Evolutionary conservation across 2,797 vertebrate species (phyloP).

Genomic region (Tenualosa ilisha): DNA sequence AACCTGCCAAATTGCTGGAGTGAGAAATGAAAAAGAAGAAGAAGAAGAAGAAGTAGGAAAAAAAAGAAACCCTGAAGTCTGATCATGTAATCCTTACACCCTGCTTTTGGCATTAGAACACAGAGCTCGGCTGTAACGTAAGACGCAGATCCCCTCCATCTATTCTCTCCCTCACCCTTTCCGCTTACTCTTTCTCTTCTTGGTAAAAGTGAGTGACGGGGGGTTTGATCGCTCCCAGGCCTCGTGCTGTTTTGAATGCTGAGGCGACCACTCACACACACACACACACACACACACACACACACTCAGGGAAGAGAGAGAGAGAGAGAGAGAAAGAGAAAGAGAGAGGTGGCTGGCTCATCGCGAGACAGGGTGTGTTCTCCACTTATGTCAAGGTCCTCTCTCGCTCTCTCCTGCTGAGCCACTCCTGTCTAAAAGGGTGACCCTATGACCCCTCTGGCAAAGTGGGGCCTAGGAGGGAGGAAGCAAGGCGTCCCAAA

Average conservation of each 20-base stretch:
- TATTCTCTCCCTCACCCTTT: constrained; percentile 45
- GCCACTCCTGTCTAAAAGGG: neutral
- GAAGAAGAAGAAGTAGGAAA: neutral
- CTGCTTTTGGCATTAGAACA: constrained; percentile 27
- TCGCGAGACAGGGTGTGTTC: constrained; percentile 21
- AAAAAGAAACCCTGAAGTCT: neutral
- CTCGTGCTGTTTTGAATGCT: constrained; percentile 26
- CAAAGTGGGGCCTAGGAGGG: neutral
- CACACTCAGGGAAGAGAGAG: constrained; percentile 3
- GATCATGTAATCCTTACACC: constrained; percentile 35
- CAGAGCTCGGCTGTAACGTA: constrained; percentile 28
- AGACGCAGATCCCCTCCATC: constrained; percentile 12
- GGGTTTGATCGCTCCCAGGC: constrained; percentile 50
- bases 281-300: constrained; percentile 18
- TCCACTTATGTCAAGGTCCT: constrained; percentile 37
- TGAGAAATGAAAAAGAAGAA: neutral
- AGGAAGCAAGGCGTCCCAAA: neutral
- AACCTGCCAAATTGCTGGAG: constrained; percentile 21
- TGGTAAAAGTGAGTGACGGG: constrained; percentile 45
- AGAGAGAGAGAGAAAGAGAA: constrained; percentile 6
- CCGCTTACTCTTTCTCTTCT: constrained; percentile 67
- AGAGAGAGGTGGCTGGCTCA: constrained; percentile 14
- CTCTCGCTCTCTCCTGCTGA: constrained; percentile 46
- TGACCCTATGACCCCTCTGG: neutral
- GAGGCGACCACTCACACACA: neutral